phyloP scores from a whole-genome alignment of 2,888 invertebrate species.

The Therioaphis trifolii region DNA sequence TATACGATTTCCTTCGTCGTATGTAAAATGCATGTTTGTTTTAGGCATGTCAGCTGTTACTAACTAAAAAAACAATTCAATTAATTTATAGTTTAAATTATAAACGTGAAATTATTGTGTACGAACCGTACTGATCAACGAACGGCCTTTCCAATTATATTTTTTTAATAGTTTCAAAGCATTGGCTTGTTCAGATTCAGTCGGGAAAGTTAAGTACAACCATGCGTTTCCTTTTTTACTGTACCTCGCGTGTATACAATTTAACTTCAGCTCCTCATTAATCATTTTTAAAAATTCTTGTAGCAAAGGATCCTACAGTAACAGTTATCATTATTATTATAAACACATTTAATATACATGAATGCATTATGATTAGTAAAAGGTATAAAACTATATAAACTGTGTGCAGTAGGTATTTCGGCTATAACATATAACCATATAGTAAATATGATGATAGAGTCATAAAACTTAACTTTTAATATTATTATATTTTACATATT shows the following conservation, averaged over 20 bases:
- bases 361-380: no score
- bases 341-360: no score
- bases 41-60: constrained; percentile 66
- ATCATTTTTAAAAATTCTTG: constrained; percentile 71
- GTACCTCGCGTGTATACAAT: constrained; percentile 70
- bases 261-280: constrained; percentile 68
- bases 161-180: constrained; percentile 68
- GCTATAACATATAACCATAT: no score
- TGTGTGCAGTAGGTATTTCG: no score
- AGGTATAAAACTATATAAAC: no score
- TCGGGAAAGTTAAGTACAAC: constrained; percentile 68
- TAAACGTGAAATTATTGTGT: not conserved
- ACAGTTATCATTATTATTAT: not conserved
- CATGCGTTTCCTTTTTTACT: constrained; percentile 67
- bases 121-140: constrained; percentile 68
- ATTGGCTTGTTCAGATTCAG: constrained; percentile 69
- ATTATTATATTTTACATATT: no score
- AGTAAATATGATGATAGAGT: no score
- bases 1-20: constrained; percentile 64
- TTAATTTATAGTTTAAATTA: not conserved
- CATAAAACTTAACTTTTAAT: no score
- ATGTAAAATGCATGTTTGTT: constrained; percentile 62
- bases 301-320: constrained; percentile 64
- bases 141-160: constrained; percentile 68
- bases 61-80: constrained; percentile 63